Evolutionary conservation across 2,888 invertebrate genomes (phyloP).

Genomic region (Dinocampus coccinellae): DNA sequence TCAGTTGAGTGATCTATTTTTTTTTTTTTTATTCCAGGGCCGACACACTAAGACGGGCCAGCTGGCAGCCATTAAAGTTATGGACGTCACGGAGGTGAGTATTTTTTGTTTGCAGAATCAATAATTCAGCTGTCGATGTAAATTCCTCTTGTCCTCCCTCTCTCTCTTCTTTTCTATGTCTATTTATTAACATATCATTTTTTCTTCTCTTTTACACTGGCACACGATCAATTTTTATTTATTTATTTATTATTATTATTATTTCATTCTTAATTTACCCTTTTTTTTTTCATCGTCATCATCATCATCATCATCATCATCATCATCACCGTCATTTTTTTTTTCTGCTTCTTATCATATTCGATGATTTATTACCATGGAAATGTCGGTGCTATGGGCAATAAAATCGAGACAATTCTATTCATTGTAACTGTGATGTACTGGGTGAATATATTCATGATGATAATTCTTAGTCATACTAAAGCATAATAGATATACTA

Average conservation of each 20-base stretch:
- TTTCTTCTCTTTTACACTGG: neutral
- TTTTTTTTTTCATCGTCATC: too few species aligned
- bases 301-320: too few species aligned
- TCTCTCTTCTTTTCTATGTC: constrained; percentile 2
- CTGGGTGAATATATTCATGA: constrained; percentile 21
- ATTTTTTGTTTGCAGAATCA: constrained; percentile 20
- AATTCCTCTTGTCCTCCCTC: constrained; percentile 27
- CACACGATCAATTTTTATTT: neutral
- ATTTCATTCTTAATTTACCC: too few species aligned
- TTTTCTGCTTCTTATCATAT: neutral
- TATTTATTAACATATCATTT: neutral
- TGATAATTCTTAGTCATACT: neutral
- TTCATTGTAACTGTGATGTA: constrained; percentile 29
- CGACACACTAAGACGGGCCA: constrained; percentile 99
- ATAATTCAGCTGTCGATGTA: constrained; percentile 33
- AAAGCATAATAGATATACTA: neutral
- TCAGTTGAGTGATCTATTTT: constrained; percentile 37
- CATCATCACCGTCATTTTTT: too few species aligned
- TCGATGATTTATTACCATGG: constrained; percentile 1
- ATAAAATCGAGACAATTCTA: constrained; percentile 36
- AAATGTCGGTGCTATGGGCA: constrained; percentile 16
- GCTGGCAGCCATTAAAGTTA: constrained; percentile 99
- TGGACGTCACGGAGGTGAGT: constrained; percentile 96
- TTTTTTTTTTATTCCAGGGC: constrained; percentile 77
- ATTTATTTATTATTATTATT: neutral